Evolutionary conservation across 2,797 vertebrate genomes (phyloP), one percentile per base, ranked within the genome.

Genomic region (Rhincodon typus): DNA sequence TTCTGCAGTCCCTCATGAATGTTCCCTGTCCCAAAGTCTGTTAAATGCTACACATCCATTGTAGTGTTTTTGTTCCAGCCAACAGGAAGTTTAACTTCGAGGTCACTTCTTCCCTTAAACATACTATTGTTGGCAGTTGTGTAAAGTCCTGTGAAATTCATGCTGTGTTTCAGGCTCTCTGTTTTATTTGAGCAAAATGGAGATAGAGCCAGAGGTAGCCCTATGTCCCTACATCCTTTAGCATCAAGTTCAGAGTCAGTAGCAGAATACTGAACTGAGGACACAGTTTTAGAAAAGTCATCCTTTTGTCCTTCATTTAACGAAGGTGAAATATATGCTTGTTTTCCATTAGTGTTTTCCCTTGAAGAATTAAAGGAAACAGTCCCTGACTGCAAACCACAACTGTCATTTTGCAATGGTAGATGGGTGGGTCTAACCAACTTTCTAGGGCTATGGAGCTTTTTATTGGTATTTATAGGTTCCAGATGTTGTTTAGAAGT

Each of bases 121-220:
- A 96, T 96, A 66, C 96, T 96, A 95, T 96, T 95, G 96, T 96
- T 95, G 34, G 97, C 96, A 96, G 96, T 95, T 50, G 96, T 96
- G 34, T 96, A 96, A 94, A 96, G 96, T 95, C 97, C 97, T 2
- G 96, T 50, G 23, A 97, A 97, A 96, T 96, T 17, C 53, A 96
- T 96, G 0, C 86, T 84, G 96, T 96, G 57, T 13, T 96, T 96
- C 17, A 82, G 23, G 53, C 96, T 70, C 96, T 97, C 97, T 21
- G 96, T n/a, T 53, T 13, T 34, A 87, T 96, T 93, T 1, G 62
- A 95, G 95, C 96, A 96, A 19, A 97, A 96, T 94, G 97, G 97
- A 5, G 98, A 97, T 77, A 97, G 25, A 4, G 97, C 98, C 96
- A 98, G 98, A 88, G 97, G 97, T 0, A 98, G 96, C 62, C 96